Evolutionary conservation across 2,113 vertebrate species (phyloP), one percentile per base, ranked within the genome.

Genomic region (Brachyhypopomus gauderio): DNA sequence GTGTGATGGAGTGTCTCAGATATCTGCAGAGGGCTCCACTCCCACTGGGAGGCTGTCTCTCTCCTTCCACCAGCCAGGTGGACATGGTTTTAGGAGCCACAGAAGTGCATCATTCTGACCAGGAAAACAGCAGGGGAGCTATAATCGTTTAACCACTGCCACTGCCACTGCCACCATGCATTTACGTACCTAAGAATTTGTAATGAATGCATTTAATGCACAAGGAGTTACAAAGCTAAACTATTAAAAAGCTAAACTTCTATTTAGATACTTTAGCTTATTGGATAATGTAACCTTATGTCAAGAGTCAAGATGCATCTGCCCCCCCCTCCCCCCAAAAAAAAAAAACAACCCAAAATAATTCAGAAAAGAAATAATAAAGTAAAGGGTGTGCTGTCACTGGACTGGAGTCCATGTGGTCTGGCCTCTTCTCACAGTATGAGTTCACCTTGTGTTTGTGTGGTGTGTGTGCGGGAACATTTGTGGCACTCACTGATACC

Each of bases 401-500:
- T 80, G 27, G 70, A 66, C 64, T 58, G 67, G 75, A 41, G 22
- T 11, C 56, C 59, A 16, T 72, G 36, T 71, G 41, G 70, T 73
- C 23, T 38, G 41, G 70, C 48, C 48, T 69, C 75, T 72, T 67
- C 76, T 75, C 75, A 81, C 52, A 78, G 81, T 58, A 62, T 72
- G 67, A 71, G 74, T 48, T 73, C 80, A 84, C 82, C 87, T 87
- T 89, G 88, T 90, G 87, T 87, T 79, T 85, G 77, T 84, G 27
- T 82, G n/a, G n/a, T 59, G 6, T 60, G 23, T 82, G 67, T 45
- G 41, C 55, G 60, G 58, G 81, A 83, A 75, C 85, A 87, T 89
- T 80, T 79, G 81, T 88, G 87, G 86, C 88, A 87, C 83, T 70
- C 73, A 84, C 83, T 91, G 83, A 87, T 84, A 85, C 82, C 81